These are phyloP conservation scores for Apistogramma diplotaenia DNA, from an alignment of 2,113 vertebrate genomes.

Conservation along the genomic window DNA sequence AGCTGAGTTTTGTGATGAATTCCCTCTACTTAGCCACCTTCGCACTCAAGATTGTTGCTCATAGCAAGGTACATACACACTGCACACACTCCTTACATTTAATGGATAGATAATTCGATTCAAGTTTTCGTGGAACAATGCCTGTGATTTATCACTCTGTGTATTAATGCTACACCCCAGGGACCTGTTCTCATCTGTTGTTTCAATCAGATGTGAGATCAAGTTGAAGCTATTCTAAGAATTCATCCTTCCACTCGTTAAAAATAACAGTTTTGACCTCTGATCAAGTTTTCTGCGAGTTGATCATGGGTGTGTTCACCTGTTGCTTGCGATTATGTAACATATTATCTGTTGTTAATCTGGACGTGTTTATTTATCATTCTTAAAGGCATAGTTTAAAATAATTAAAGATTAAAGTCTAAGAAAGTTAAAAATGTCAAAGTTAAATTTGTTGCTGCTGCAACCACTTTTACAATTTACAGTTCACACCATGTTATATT, in stretches of 20 bases:
- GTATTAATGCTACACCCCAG: background rate
- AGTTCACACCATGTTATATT: too few relatives aligned
- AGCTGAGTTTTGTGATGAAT: constrained; percentile 99
- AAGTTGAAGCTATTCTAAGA: background rate
- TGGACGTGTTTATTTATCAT: too few relatives aligned
- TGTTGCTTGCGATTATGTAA: too few relatives aligned
- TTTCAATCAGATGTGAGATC: background rate
- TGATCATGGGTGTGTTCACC: too few relatives aligned
- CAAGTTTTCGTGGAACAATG: background rate
- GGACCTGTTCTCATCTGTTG: background rate
- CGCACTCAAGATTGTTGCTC: constrained; percentile 94
- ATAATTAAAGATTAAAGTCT: too few relatives aligned
- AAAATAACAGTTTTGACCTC: background rate
- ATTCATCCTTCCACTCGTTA: background rate
- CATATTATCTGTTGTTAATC: too few relatives aligned
- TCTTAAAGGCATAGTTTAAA: too few relatives aligned
- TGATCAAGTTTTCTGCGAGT: too few relatives aligned
- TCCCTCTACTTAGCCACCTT: constrained; percentile 97
- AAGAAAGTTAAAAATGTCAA: too few relatives aligned
- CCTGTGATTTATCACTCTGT: background rate
- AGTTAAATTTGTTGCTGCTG: too few relatives aligned
- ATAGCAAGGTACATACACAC: constrained; percentile 86
- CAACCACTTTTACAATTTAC: too few relatives aligned
- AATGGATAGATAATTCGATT: background rate
- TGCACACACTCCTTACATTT: background rate